These are phyloP conservation scores for Sander lucioperca DNA, from an alignment of 2,113 vertebrate genomes.

Conservation along the genomic window DNA sequence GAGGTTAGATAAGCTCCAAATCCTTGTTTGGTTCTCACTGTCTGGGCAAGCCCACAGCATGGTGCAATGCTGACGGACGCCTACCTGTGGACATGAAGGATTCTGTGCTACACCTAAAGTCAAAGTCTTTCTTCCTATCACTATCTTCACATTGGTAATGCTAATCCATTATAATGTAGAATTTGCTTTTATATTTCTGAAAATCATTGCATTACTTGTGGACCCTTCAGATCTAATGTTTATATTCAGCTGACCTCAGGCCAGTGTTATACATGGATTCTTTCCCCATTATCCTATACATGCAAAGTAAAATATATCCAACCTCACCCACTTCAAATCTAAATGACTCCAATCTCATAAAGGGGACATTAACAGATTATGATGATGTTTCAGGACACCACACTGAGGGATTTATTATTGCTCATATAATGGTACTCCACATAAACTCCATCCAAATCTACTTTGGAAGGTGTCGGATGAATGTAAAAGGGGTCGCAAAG, in stretches of 20 bases:
- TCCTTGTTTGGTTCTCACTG: constrained; percentile 66
- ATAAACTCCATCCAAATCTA: constrained; percentile 1
- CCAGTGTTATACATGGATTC: not conserved
- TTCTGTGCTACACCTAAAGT: not conserved
- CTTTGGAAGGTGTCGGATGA: not conserved
- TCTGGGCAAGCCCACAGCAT: constrained; percentile 46
- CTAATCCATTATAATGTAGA: not conserved
- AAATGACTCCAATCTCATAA: constrained; percentile 47
- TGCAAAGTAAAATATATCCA: constrained; percentile 6
- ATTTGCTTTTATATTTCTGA: too few relatives aligned
- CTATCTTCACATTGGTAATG: not conserved
- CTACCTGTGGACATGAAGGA: constrained; percentile 32
- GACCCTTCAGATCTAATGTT: not conserved
- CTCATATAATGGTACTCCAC: constrained; percentile 9
- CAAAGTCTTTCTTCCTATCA: not conserved
- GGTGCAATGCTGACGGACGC: constrained; percentile 21
- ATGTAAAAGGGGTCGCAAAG: not conserved
- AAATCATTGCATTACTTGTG: not conserved
- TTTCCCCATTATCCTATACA: not conserved
- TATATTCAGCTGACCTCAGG: not conserved
- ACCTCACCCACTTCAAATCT: constrained; percentile 13
- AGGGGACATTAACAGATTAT: constrained; percentile 58
- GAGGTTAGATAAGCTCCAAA: constrained; percentile 73
- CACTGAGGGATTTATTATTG: constrained; percentile 35
- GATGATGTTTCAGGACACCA: constrained; percentile 23